phyloP scores from a whole-genome alignment of 2,113 vertebrate species.

The Thinocorus orbignyianus region DNA sequence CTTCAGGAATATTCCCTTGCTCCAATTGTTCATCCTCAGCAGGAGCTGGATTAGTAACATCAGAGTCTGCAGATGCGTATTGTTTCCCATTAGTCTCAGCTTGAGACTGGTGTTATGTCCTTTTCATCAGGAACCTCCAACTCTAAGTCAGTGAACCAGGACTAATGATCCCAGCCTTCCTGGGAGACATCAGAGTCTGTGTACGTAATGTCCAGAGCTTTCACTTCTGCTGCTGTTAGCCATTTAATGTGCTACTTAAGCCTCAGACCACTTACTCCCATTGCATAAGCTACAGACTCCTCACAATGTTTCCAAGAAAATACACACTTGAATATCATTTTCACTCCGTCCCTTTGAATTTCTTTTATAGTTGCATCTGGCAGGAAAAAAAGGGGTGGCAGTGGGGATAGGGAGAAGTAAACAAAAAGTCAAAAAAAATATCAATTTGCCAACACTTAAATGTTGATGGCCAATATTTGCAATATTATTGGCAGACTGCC shows the following conservation, averaged over 20 bases:
- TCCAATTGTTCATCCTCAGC: conserved; percentile 61
- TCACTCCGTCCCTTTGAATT: not conserved
- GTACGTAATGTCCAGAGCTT: conserved; percentile 29
- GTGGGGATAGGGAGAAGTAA: rapidly evolving
- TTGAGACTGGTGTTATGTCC: conserved; percentile 58
- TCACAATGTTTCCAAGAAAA: conserved; percentile 17
- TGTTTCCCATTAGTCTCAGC: conserved; percentile 70
- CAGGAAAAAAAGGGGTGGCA: not conserved
- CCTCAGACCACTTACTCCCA: conserved; percentile 21
- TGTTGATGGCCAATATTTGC: not conserved
- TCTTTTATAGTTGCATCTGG: not conserved
- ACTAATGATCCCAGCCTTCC: conserved; percentile 71
- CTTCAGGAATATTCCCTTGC: conserved; percentile 53
- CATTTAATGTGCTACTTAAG: conserved; percentile 49
- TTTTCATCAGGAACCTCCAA: conserved; percentile 65
- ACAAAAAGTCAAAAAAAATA: not conserved
- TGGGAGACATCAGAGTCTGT: conserved; percentile 48
- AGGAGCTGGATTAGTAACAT: conserved; percentile 69
- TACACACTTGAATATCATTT: conserved; percentile 6
- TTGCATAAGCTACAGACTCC: not conserved
- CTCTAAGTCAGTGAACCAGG: conserved; percentile 64
- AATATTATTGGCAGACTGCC: not conserved
- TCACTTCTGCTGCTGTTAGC: conserved; percentile 18
- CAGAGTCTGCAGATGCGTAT: conserved; percentile 68
- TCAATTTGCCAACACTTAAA: not conserved